These are phyloP conservation scores for Microchrysa polita DNA, from an alignment of 2,888 invertebrate species.

Conservation along the genomic window DNA sequence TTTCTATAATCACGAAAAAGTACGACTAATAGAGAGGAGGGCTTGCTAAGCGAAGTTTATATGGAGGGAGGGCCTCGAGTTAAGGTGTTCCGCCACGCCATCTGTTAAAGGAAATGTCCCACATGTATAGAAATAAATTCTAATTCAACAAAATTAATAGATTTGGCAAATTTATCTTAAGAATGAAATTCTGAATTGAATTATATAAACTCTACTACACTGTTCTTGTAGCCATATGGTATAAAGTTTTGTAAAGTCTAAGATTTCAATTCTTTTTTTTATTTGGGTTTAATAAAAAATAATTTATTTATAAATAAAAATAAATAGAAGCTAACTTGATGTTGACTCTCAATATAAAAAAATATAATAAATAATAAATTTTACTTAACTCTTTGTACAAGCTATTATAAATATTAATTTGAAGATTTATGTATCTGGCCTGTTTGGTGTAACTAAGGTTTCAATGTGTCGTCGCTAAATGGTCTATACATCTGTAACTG, in stretches of 20 bases:
- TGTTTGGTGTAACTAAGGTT: conserved; percentile 49
- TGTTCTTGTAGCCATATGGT: background rate
- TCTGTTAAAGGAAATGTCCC: no score
- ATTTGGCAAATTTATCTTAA: no score
- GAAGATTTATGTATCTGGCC: conserved; percentile 42
- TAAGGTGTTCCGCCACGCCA: no score
- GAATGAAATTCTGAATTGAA: no score
- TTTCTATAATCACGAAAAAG: no score
- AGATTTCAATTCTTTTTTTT: no score
- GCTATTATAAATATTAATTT: conserved; percentile 12
- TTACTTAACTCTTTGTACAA: background rate
- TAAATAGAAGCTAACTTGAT: background rate
- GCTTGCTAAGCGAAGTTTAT: no score
- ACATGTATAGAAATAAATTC: no score
- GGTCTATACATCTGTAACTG: background rate
- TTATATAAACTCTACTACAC: no score
- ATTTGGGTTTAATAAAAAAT: background rate
- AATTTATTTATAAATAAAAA: background rate
- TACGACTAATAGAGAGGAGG: no score
- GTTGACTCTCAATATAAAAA: background rate
- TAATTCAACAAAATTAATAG: no score
- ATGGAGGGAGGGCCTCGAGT: no score
- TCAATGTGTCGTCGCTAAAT: conserved; percentile 45
- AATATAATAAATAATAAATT: conserved; percentile 3
- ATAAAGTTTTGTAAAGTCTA: background rate